phyloP scores from a whole-genome alignment of 1,140 invertebrate genomes.

The Chrysomallon squamiferum region DNA sequence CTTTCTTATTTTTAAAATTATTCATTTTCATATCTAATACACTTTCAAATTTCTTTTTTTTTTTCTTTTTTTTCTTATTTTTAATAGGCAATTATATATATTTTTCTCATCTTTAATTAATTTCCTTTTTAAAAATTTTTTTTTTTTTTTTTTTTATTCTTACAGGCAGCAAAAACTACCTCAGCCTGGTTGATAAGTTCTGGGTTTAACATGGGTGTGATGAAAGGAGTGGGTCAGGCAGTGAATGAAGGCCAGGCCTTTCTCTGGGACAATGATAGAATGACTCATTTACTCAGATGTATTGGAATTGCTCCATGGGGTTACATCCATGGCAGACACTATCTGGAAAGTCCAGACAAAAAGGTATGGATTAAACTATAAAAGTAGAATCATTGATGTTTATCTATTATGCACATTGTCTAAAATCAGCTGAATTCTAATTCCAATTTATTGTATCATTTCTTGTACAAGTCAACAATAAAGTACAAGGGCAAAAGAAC shows the following conservation, averaged over 20 bases:
- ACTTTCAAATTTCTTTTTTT: too few species aligned
- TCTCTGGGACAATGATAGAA: constrained; percentile 47
- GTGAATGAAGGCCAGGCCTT: constrained; percentile 69
- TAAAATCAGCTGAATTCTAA: too few species aligned
- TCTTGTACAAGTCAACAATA: too few species aligned
- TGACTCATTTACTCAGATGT: constrained; percentile 52
- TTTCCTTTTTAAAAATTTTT: too few species aligned
- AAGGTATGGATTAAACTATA: background rate
- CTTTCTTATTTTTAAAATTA: too few species aligned
- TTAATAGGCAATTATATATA: too few species aligned
- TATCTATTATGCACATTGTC: too few species aligned
- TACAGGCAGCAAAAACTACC: constrained; percentile 93
- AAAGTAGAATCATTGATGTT: background rate
- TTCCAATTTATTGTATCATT: too few species aligned
- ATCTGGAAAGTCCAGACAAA: constrained; percentile 70
- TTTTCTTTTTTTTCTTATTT: too few species aligned
- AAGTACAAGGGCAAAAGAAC: too few species aligned
- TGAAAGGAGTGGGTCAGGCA: constrained; percentile 58
- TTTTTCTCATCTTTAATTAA: too few species aligned
- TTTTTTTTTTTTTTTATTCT: background rate
- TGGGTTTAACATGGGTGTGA: constrained; percentile 90
- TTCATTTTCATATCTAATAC: too few species aligned
- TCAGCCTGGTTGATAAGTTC: constrained; percentile 97
- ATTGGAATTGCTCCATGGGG: constrained; percentile 98
- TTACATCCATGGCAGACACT: constrained; percentile 89